Base-by-base conservation (phyloP, 2,888 invertebrate species). In the Neoscelio sp. region DNA sequence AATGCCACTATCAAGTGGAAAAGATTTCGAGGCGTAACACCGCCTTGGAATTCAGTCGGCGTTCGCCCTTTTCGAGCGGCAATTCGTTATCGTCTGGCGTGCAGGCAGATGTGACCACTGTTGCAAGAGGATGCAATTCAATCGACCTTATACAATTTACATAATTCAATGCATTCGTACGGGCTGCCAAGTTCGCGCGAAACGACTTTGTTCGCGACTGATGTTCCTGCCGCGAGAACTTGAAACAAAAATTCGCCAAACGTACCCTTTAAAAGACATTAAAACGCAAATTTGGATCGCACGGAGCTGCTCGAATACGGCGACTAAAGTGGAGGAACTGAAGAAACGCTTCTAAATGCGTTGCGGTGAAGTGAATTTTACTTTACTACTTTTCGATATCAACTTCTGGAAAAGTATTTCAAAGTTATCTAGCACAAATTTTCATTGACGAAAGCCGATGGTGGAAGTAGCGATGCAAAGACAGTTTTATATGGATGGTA, bases 61-160 rank as follows among this genome's bases (percentile, higher is more conserved):
- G 30, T 62, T 48, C 30, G 52, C 15, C 20, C 52, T 64, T 73
- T 73, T 56, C 46, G 52, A 30, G 48, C 33, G 58, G 74, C 28
- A 58, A 74, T 74, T 74, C 65, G 58, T 74, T 74, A 74, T 65
- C 64, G 56, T 40, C 38, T 46, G 64, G 48, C 54, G 44, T 33
- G 64, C 46, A 56, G 38, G 54, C 64, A 73, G 73, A 73, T 73
- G 73, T 54, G 54, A 64, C 52, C 54, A 52, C 46, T 30, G 52
- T 56, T 33, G 26, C 52, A 42, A 26, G 38, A 64, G 20, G 48
- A 73, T 54, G 73, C 54, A 48, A 74, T 65, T 65, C 65, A 74
- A 74, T 74, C 65, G 58, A 65, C 30, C 10, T 26, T 15, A 5
- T 13, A 50, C 13, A 28, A 74, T 74, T 74, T 74, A 50, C 74